Percentiles rank a stretch among this genome's conserved stretches.
Conservation (phyloP, 2,888 invertebrate genomes). For the Eupithecia centaureata region DNA sequence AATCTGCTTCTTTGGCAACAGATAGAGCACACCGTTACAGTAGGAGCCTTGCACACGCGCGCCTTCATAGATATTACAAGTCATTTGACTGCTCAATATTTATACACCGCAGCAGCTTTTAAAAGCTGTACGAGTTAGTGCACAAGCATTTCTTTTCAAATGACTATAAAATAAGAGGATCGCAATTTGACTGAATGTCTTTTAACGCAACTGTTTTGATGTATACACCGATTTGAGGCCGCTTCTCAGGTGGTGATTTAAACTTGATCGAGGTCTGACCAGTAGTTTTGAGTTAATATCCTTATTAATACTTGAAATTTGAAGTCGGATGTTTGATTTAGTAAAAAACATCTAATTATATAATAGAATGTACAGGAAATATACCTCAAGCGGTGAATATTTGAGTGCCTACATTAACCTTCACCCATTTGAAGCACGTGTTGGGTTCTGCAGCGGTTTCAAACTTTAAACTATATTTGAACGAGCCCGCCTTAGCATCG, state of each 20-base stretch:
- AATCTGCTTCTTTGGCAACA: constrained; percentile 39
- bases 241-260: too few relatives aligned
- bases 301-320: too few relatives aligned
- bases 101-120: neutral
- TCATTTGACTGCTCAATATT: neutral
- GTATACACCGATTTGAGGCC: too few relatives aligned
- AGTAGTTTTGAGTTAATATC: too few relatives aligned
- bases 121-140: neutral
- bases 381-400: neutral
- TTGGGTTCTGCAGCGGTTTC: neutral
- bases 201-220: too few relatives aligned
- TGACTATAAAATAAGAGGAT: too few relatives aligned
- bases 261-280: too few relatives aligned
- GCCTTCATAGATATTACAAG: neutral
- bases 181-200: too few relatives aligned
- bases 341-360: too few relatives aligned
- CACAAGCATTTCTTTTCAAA: neutral
- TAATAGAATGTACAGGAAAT: neutral
- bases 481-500: constrained; percentile 2
- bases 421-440: constrained; percentile 25
- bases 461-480: constrained; percentile 7
- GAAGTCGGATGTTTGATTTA: too few relatives aligned
- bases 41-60: constrained; percentile 16
- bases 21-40: constrained; percentile 29
- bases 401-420: constrained; percentile 21